A percentile compares a stretch with the other conserved stretches of the same genome.
Conservation (phyloP, 2,888 invertebrate genomes). For the Argyresthia albistria region DNA sequence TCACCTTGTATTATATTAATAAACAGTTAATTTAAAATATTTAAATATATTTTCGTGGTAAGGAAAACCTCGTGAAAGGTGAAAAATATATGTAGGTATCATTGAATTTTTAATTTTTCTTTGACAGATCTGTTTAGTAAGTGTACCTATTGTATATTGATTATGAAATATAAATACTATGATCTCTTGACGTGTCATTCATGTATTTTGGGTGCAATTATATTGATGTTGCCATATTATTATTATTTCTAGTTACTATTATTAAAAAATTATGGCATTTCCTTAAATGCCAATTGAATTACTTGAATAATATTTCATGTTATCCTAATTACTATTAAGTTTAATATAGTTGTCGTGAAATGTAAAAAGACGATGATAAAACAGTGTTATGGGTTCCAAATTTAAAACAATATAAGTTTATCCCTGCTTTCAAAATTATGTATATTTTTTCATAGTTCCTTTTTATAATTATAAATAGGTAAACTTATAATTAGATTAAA, state of each 20-base stretch:
- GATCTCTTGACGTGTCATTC: constrained; percentile 23
- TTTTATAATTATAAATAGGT: too few species aligned
- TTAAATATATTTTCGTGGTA: background rate
- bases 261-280: background rate
- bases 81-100: constrained; percentile 6
- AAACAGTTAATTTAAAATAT: background rate
- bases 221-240: background rate
- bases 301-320: background rate
- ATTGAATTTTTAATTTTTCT: background rate
- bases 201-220: constrained; percentile 22
- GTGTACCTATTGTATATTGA: background rate
- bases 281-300: background rate
- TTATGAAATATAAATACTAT: constrained; percentile 2
- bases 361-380: too few species aligned
- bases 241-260: background rate
- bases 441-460: too few species aligned
- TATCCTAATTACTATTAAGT: too few species aligned
- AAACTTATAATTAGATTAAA: too few species aligned
- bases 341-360: background rate
- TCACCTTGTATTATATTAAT: too few species aligned
- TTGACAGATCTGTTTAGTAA: background rate
- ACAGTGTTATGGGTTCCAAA: too few species aligned
- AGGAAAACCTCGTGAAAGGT: background rate
- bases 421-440: too few species aligned
- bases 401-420: too few species aligned